Percentiles rank a stretch among this genome's conserved stretches.
phyloP scores from a whole-genome alignment of 2,888 invertebrate species.

The Mesochorus sp. region DNA sequence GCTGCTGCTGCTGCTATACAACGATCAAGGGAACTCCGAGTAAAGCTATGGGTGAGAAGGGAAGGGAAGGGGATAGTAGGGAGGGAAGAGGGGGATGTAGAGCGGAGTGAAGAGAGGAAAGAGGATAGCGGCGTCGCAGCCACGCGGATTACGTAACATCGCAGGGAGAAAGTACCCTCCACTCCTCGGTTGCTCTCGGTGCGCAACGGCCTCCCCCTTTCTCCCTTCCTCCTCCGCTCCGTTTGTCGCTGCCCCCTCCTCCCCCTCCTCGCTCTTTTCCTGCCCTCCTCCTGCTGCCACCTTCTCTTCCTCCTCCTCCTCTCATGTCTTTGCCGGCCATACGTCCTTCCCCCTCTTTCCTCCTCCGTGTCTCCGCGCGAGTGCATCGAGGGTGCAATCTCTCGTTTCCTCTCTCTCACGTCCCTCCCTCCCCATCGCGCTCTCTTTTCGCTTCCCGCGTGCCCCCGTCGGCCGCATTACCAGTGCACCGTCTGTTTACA shows the following conservation, averaged over 20 bases:
- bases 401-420: constrained; percentile 33
- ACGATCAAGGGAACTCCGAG: constrained; percentile 54
- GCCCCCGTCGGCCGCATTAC: constrained; percentile 54
- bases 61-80: neutral
- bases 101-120: neutral
- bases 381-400: constrained; percentile 53
- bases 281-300: constrained; percentile 19
- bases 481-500: constrained; percentile 75
- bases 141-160: constrained; percentile 76
- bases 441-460: constrained; percentile 45
- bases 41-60: constrained; percentile 41
- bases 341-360: constrained; percentile 43
- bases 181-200: constrained; percentile 48
- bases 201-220: constrained; percentile 37
- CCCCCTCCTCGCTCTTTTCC: constrained; percentile 1
- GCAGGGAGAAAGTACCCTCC: constrained; percentile 77
- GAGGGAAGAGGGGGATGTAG: neutral
- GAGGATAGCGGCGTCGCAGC: constrained; percentile 57
- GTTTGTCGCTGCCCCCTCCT: neutral
- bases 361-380: constrained; percentile 26
- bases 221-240: neutral
- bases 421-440: constrained; percentile 46
- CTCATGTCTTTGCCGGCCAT: constrained; percentile 7
- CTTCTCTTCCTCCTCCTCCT: neutral
- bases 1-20: no score